Conservation (phyloP, 1,140 invertebrate genomes). For the Periplaneta americana region DNA sequence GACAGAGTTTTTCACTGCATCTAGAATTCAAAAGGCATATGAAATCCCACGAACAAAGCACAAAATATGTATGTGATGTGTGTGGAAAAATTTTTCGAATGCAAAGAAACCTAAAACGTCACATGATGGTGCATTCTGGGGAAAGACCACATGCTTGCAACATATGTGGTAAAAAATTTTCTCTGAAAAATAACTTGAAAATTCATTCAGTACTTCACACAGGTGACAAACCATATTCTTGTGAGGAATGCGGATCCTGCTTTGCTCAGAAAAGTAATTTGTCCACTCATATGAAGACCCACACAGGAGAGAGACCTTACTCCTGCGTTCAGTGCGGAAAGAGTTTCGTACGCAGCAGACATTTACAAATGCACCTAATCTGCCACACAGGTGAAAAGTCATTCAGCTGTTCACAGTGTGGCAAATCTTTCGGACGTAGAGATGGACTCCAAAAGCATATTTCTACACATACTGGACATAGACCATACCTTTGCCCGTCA, state of each 20-base stretch:
- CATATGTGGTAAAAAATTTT: not conserved
- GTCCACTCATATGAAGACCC: slow-evolving; percentile 22
- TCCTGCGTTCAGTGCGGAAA: not conserved
- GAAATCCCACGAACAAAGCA: not conserved
- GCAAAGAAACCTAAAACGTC: slow-evolving; percentile 1
- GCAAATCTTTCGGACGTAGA: slow-evolving; percentile 51
- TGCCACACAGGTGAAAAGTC: slow-evolving; percentile 45
- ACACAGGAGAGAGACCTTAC: slow-evolving; percentile 22
- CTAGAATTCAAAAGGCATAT: not conserved
- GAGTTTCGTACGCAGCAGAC: not conserved
- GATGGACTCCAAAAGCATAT: slow-evolving; percentile 39
- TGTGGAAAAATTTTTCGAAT: slow-evolving; percentile 2
- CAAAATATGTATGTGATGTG: not conserved
- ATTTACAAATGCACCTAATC: not conserved
- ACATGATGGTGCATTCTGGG: slow-evolving; percentile 1
- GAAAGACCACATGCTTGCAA: not conserved
- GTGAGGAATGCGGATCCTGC: slow-evolving; percentile 20
- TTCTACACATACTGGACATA: slow-evolving; percentile 42
- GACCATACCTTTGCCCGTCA: slow-evolving; percentile 43
- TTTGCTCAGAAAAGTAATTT: slow-evolving; percentile 25
- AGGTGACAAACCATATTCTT: slow-evolving; percentile 21
- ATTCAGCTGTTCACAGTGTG: slow-evolving; percentile 54
- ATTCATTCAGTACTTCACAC: not conserved
- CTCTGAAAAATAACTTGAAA: not conserved
- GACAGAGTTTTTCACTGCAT: not conserved